Percentiles rank a stretch among this genome's conserved stretches.
Conservation (phyloP, 2,797 vertebrate genomes). For the Tamandua tetradactyla region DNA sequence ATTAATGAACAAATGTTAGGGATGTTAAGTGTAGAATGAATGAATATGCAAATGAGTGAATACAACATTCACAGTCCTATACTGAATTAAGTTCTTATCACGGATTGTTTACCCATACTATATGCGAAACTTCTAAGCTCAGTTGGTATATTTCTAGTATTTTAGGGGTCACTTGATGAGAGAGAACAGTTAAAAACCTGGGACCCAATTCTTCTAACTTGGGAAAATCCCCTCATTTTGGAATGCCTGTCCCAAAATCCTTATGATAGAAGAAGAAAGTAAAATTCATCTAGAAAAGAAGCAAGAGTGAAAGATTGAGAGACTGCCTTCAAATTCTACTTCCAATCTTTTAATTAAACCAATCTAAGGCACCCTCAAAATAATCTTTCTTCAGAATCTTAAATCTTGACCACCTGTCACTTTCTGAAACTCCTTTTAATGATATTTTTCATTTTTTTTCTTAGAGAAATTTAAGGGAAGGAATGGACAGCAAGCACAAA, state of each 20-base stretch:
- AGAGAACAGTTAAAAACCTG: neutral
- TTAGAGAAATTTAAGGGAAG: neutral
- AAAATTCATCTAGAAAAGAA: neutral
- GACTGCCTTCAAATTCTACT: neutral
- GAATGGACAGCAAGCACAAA: neutral
- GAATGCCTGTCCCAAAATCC: neutral
- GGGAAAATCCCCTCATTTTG: neutral
- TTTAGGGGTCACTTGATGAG: neutral
- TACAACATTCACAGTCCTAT: constrained; percentile 55
- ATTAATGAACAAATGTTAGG: constrained; percentile 68
- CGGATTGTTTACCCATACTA: constrained; percentile 40
- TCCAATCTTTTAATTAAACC: constrained; percentile 16
- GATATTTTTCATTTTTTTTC: neutral
- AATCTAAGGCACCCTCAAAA: neutral
- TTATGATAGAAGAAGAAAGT: neutral
- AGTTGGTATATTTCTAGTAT: constrained; percentile 43
- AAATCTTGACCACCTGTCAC: neutral
- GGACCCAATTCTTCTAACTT: neutral
- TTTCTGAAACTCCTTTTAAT: constrained; percentile 12
- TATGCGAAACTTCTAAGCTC: constrained; percentile 41
- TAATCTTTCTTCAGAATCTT: neutral
- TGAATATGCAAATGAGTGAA: constrained; percentile 58
- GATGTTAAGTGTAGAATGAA: constrained; percentile 36
- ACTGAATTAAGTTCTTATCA: constrained; percentile 60
- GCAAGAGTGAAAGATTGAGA: neutral